Conservation (phyloP, 2,888 invertebrate genomes). For the Xestia ashworthii region DNA sequence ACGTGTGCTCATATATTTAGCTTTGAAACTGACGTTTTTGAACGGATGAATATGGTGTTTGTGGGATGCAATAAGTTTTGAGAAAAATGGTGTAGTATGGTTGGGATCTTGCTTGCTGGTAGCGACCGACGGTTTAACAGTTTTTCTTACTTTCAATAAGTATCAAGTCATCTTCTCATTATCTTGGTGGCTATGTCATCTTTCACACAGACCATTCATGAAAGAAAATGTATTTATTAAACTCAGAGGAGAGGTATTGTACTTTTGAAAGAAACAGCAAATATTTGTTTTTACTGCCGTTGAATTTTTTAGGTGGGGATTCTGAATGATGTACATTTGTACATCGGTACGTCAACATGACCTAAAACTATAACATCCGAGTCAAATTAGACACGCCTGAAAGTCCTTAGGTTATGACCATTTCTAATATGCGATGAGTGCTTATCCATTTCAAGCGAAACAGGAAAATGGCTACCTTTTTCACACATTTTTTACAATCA, state of each 20-base stretch:
- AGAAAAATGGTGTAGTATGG: conserved; percentile 8
- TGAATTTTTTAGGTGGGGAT: too few species aligned
- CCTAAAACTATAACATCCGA: background rate
- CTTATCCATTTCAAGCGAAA: background rate
- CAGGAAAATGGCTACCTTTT: background rate
- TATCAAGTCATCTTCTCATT: background rate
- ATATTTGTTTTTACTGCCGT: too few species aligned
- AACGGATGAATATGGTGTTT: conserved; percentile 36
- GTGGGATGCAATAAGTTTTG: conserved; percentile 22
- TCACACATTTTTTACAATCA: background rate
- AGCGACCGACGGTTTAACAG: background rate
- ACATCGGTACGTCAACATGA: too few species aligned
- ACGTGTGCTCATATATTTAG: conserved; percentile 47
- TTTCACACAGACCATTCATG: background rate
- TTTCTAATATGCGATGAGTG: background rate
- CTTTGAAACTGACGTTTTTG: conserved; percentile 32
- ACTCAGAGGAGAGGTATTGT: too few species aligned
- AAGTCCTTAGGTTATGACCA: background rate
- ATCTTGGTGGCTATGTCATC: background rate
- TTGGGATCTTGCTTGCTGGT: background rate
- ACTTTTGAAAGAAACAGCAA: too few species aligned
- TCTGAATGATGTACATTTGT: too few species aligned
- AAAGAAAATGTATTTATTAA: too few species aligned
- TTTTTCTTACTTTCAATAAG: background rate
- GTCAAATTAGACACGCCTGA: background rate